Conservation (phyloP, 2,797 vertebrate species). For the Acrocephalus scirpaceus region DNA sequence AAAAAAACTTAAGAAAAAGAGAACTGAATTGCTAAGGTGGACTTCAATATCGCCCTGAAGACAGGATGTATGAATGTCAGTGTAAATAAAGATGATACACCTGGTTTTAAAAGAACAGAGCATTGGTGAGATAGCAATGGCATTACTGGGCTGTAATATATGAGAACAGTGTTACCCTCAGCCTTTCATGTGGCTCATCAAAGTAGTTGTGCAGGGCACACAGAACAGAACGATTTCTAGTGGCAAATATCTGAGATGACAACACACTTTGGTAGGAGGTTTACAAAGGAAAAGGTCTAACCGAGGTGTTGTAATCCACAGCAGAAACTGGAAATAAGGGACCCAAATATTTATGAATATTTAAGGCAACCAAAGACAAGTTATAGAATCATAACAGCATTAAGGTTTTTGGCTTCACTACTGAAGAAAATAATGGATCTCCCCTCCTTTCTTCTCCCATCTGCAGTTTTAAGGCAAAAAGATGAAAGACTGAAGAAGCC, state of each 20-base stretch:
- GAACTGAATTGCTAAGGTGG: background rate
- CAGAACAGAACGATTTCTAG: background rate
- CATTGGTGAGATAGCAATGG: background rate
- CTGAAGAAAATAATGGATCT: background rate
- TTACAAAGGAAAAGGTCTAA: background rate
- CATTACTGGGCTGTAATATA: background rate
- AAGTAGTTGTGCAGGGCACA: background rate
- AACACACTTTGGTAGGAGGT: background rate
- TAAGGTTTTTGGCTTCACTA: background rate
- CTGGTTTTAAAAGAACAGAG: background rate
- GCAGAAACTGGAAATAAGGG: background rate
- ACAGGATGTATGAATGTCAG: background rate
- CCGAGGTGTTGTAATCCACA: background rate
- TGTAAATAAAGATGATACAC: background rate
- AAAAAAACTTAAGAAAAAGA: background rate
- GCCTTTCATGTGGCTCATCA: background rate
- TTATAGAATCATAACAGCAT: background rate
- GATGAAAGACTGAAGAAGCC: background rate
- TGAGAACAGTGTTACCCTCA: background rate
- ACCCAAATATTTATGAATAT: background rate
- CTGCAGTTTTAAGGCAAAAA: background rate
- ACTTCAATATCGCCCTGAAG: background rate
- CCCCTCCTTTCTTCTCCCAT: rapidly evolving
- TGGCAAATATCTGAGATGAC: background rate
- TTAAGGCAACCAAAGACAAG: background rate